phyloP scores from a whole-genome alignment of 1,140 invertebrate species.

The Gyrodactylus bullatarudis region DNA sequence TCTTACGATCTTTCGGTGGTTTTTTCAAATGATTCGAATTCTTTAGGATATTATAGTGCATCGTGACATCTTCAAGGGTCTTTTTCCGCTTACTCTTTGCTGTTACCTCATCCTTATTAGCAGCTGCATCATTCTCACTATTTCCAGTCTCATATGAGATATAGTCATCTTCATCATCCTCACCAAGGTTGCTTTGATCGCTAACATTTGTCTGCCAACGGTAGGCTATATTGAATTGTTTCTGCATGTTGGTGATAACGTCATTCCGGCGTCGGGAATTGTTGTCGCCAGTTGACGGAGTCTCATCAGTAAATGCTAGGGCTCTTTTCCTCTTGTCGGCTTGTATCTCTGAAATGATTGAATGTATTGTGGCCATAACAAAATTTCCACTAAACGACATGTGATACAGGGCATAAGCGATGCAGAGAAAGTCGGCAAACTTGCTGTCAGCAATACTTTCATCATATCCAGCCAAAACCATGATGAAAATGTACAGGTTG shows the following conservation, averaged over 20 bases:
- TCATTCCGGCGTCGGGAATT: background rate
- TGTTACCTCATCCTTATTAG: background rate
- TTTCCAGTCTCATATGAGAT: background rate
- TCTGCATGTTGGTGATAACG: background rate
- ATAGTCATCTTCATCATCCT: background rate
- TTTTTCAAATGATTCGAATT: background rate
- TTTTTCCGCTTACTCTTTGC: background rate
- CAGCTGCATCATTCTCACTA: background rate
- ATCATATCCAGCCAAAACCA: background rate
- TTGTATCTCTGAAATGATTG: background rate
- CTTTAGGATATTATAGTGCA: background rate
- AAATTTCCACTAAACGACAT: background rate
- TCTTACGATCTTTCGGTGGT: background rate
- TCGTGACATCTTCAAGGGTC: background rate
- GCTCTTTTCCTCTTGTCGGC: background rate
- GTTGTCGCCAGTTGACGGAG: background rate
- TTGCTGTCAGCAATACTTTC: background rate
- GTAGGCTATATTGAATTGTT: background rate
- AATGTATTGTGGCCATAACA: background rate
- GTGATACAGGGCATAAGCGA: background rate
- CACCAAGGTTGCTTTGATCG: background rate
- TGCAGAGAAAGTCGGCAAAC: background rate
- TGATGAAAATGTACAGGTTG: background rate
- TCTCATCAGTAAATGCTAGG: background rate
- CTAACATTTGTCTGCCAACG: background rate